Percentiles rank a stretch among this genome's conserved stretches.
phyloP scores from a whole-genome alignment of 2,888 invertebrate species.

The Dynastes tityus region DNA sequence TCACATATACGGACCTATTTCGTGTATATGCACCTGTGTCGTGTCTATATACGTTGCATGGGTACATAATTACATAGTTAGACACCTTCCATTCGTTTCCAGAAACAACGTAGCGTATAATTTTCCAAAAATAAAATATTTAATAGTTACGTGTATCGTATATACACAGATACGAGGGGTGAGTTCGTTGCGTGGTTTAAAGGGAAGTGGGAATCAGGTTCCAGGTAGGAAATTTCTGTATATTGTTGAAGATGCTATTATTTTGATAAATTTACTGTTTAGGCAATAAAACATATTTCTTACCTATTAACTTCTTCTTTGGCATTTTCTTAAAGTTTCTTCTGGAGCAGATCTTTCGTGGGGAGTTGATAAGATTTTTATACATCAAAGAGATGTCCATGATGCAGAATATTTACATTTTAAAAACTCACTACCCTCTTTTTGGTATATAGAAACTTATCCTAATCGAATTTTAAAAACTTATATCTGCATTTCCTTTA shows the following conservation, averaged over 20 bases:
- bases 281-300: neutral
- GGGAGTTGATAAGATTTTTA: no score
- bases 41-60: no score
- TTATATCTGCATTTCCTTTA: constrained; percentile 1
- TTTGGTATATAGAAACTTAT: neutral
- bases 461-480: constrained; percentile 7
- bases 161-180: neutral
- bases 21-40: no score
- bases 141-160: neutral
- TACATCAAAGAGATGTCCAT: no score
- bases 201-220: neutral
- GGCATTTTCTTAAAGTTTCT: no score
- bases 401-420: no score
- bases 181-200: neutral
- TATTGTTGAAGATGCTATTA: neutral
- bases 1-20: no score
- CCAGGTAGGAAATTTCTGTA: neutral
- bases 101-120: neutral
- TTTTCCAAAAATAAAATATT: constrained; percentile 6
- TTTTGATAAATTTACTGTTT: neutral
- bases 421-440: no score
- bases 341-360: no score
- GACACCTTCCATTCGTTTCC: neutral
- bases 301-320: no score
- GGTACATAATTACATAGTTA: neutral